These are phyloP conservation scores for Falcaria lacertinaria DNA, from an alignment of 2,888 invertebrate genomes.

Conservation along the genomic window DNA sequence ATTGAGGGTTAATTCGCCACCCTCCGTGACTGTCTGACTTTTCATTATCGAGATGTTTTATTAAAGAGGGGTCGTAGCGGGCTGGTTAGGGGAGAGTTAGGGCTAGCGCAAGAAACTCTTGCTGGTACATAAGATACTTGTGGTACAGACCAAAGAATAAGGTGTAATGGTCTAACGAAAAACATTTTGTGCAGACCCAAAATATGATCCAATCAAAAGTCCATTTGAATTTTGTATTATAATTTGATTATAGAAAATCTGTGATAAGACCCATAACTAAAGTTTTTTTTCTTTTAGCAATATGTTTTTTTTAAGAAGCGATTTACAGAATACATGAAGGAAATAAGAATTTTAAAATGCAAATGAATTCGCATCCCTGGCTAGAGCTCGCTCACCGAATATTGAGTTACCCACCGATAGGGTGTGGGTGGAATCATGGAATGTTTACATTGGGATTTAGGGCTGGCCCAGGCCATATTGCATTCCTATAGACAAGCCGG, in stretches of 20 bases:
- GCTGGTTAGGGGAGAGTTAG: conserved; percentile 53
- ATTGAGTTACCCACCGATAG: conserved; percentile 52
- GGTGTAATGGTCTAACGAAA: too few species aligned
- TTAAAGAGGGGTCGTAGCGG: conserved; percentile 66
- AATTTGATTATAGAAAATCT: too few species aligned
- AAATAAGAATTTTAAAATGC: conserved; percentile 6
- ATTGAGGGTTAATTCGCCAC: conserved; percentile 69
- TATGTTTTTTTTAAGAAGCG: too few species aligned
- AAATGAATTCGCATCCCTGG: conserved; percentile 23
- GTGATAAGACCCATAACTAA: too few species aligned
- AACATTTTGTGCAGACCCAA: too few species aligned
- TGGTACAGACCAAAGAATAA: too few species aligned
- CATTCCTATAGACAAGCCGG: conserved; percentile 54
- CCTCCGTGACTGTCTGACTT: conserved; percentile 78
- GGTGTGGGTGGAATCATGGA: conserved; percentile 63
- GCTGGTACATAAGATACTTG: conserved; percentile 8
- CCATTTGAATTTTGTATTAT: too few species aligned
- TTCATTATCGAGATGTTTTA: conserved; percentile 81
- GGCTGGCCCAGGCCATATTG: conserved; percentile 51
- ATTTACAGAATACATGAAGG: conserved; percentile 2
- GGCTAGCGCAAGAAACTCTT: conserved; percentile 47
- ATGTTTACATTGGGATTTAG: conserved; percentile 68
- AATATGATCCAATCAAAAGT: too few species aligned
- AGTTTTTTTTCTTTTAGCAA: too few species aligned
- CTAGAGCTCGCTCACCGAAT: conserved; percentile 33